These are phyloP conservation scores for Drosophila ercepeae DNA, from an alignment of 1,140 invertebrate species.

Conservation along the genomic window DNA sequence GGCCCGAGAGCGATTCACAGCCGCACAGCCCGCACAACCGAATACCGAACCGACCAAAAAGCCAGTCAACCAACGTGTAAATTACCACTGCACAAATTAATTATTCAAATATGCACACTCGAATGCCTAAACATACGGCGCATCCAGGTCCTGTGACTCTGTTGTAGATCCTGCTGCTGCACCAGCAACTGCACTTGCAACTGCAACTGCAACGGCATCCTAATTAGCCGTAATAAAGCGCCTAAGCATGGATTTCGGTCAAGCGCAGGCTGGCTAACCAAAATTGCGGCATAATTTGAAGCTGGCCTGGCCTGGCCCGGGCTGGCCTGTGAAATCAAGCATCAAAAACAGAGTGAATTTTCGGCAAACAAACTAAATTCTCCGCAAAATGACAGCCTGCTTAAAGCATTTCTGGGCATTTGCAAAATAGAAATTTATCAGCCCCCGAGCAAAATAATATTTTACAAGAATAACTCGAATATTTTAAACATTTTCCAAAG, in stretches of 20 bases:
- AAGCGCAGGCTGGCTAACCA: conserved; percentile 39
- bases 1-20: conserved; percentile 18
- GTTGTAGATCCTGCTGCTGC: conserved; percentile 33
- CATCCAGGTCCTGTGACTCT: not conserved
- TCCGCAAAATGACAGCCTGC: too few species aligned
- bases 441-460: too few species aligned
- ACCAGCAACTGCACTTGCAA: conserved; percentile 23
- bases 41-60: conserved; percentile 67
- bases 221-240: conserved; percentile 79
- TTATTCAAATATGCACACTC: conserved; percentile 81
- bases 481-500: too few species aligned
- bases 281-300: conserved; percentile 54
- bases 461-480: too few species aligned
- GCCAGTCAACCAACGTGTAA: conserved; percentile 77
- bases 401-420: too few species aligned
- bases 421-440: too few species aligned
- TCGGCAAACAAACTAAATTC: not conserved
- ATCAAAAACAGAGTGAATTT: conserved; percentile 19
- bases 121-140: conserved; percentile 66
- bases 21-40: too few species aligned
- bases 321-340: conserved; percentile 34
- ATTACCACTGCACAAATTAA: conserved; percentile 82
- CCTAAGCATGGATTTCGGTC: conserved; percentile 58
- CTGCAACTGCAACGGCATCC: conserved; percentile 35
- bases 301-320: too few species aligned